Base-by-base conservation (phyloP, 2,888 invertebrate species). In the Sepioteuthis lessoniana region DNA sequence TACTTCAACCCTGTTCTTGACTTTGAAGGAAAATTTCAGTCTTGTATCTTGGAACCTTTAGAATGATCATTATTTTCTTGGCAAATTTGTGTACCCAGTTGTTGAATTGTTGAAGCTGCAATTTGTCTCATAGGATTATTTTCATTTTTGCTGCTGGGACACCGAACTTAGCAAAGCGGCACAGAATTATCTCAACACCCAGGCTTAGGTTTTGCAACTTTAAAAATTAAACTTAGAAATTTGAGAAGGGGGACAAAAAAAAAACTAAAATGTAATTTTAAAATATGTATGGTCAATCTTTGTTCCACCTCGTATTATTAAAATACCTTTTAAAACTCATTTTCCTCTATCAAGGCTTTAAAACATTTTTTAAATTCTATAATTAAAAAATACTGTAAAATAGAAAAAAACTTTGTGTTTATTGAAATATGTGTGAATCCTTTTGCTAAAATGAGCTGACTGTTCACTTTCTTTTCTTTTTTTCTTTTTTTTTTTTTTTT, bases 261-360 rank as follows among this genome's bases (percentile, higher is more conserved):
- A 25, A 50, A 50, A 50, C 4, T 19, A 50, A 50, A 50, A 25
- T 47, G 13, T 60, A 8, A 60, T 31, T 25, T 60, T 16, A 47
- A 60, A 25, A 60, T 60, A 60, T 60, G 31, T 60, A 60, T 60
- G 31, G 60, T 60, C 16, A 76, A 76, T 76, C 76, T 76, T 76
- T 76, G n/a, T 76, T 76, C n/a, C 76, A 76, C n/a, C 76, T 76
- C n/a, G 55, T 55, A 76, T 76, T 76, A 76, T n/a, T 76, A 76
- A 76, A n/a, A 76, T 76, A 76, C 31, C 76, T 76, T 76, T 50
- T 31, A n/a, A 76, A 76, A 76, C 76, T n/a, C 76, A 10, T 31
- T n/a, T n/a, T 76, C 13, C 13, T 13, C 76, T 76, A 76, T n/a
- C n/a, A 76, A n/a, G n/a, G 76, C n/a, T 76, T 76, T 31, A 76